phyloP scores from a whole-genome alignment of 2,888 invertebrate species.

The Azorinus chamasolen region DNA sequence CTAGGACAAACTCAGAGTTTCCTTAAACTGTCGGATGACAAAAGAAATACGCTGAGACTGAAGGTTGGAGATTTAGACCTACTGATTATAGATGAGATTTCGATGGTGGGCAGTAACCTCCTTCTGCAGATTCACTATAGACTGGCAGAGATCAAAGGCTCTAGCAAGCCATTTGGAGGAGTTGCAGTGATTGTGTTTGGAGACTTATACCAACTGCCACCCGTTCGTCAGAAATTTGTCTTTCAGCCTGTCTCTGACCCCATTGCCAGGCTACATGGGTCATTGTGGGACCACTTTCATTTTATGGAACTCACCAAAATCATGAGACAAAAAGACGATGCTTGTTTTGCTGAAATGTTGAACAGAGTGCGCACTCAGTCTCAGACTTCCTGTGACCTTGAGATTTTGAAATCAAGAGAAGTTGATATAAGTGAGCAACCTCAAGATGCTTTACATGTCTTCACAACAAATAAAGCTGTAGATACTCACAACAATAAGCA shows the following conservation, averaged over 20 bases:
- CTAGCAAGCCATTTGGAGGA: constrained; percentile 39
- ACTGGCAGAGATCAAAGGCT: not conserved
- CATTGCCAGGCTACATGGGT: not conserved
- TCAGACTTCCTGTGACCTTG: constrained; percentile 26
- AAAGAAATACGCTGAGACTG: constrained; percentile 38
- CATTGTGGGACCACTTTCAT: not conserved
- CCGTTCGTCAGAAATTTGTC: constrained; percentile 42
- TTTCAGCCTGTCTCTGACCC: constrained; percentile 33
- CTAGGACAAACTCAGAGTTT: constrained; percentile 49
- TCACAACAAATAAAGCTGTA: no score
- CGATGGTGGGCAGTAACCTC: constrained; percentile 62
- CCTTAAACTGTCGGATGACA: constrained; percentile 49
- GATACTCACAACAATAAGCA: no score
- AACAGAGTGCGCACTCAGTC: constrained; percentile 34
- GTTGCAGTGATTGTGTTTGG: no score
- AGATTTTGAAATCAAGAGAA: constrained; percentile 22
- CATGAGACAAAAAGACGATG: no score
- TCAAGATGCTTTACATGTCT: no score
- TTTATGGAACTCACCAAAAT: no score
- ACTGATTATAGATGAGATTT: constrained; percentile 63
- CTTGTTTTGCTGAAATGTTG: no score
- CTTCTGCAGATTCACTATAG: constrained; percentile 58
- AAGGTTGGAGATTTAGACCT: constrained; percentile 36
- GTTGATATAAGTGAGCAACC: not conserved
- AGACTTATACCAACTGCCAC: constrained; percentile 47